Conservation (phyloP, 2,797 vertebrate species). For the Pangasius macronema region DNA sequence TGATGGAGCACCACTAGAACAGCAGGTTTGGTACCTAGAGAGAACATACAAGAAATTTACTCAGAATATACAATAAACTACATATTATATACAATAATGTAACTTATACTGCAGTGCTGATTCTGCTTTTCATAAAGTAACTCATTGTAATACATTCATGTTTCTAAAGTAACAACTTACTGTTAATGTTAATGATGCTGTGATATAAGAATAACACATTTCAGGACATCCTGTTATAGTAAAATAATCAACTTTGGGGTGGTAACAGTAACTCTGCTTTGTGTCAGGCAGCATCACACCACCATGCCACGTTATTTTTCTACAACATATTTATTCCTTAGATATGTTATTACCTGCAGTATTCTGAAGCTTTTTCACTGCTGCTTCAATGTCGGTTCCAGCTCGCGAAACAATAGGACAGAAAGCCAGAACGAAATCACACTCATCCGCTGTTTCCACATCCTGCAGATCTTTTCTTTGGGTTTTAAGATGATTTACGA, state of each 20-base stretch:
- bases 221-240: too few relatives aligned
- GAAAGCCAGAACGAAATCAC: slow-evolving; percentile 38
- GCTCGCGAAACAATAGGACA: slow-evolving; percentile 33
- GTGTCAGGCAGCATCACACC: not conserved
- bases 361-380: slow-evolving; percentile 2
- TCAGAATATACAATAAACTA: not conserved
- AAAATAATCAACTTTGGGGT: too few relatives aligned
- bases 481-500: not conserved
- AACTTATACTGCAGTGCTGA: too few relatives aligned
- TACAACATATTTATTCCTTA: not conserved
- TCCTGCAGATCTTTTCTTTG: not conserved
- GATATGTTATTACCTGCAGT: slow-evolving; percentile 3
- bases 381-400: slow-evolving; percentile 38
- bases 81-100: too few relatives aligned
- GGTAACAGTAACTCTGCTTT: too few relatives aligned
- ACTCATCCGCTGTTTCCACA: not conserved
- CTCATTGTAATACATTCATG: too few relatives aligned
- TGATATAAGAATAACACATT: too few relatives aligned
- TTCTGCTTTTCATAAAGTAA: too few relatives aligned
- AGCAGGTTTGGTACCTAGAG: not conserved
- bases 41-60: not conserved
- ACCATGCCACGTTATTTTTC: not conserved
- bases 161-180: too few relatives aligned
- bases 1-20: slow-evolving; percentile 17
- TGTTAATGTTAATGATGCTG: too few relatives aligned